Conservation (phyloP, 2,888 invertebrate genomes). For the Chydorus sphaericus region DNA sequence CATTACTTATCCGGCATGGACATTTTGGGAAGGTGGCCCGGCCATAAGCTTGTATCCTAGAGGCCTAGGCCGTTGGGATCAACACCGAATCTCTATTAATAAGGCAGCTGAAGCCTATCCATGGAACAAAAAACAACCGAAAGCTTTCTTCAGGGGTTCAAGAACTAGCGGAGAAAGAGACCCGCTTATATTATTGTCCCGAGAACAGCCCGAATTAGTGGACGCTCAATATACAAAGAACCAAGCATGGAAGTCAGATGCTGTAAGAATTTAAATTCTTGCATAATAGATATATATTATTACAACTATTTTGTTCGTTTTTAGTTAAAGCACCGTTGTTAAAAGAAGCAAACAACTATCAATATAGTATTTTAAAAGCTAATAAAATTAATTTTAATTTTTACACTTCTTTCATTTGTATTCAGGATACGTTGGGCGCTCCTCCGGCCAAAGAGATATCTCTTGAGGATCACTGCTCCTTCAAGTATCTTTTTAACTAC, state of each 20-base stretch:
- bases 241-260: slow-evolving; percentile 93
- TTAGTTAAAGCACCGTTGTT: no score
- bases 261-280: slow-evolving; percentile 34
- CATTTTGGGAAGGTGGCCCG: slow-evolving; percentile 97
- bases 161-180: slow-evolving; percentile 85
- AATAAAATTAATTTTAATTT: not conserved
- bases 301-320: not conserved
- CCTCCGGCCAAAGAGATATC: slow-evolving; percentile 72
- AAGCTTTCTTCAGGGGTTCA: slow-evolving; percentile 78
- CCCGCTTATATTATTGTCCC: slow-evolving; percentile 61
- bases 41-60: slow-evolving; percentile 84
- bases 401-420: slow-evolving; percentile 22
- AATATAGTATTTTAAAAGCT: slow-evolving; percentile 6
- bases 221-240: slow-evolving; percentile 95
- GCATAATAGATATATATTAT: not conserved
- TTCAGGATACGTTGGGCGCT: slow-evolving; percentile 73
- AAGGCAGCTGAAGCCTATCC: slow-evolving; percentile 46
- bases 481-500: slow-evolving; percentile 79
- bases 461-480: slow-evolving; percentile 72
- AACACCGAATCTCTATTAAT: slow-evolving; percentile 54
- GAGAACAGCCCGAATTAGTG: slow-evolving; percentile 55
- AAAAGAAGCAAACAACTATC: no score
- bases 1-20: slow-evolving; percentile 87
- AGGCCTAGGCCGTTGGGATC: slow-evolving; percentile 88
- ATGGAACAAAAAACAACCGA: slow-evolving; percentile 56